A percentile compares a stretch with the other conserved stretches of the same genome.
phyloP scores from a whole-genome alignment of 2,888 invertebrate species.

The Cephus rjabovi region DNA sequence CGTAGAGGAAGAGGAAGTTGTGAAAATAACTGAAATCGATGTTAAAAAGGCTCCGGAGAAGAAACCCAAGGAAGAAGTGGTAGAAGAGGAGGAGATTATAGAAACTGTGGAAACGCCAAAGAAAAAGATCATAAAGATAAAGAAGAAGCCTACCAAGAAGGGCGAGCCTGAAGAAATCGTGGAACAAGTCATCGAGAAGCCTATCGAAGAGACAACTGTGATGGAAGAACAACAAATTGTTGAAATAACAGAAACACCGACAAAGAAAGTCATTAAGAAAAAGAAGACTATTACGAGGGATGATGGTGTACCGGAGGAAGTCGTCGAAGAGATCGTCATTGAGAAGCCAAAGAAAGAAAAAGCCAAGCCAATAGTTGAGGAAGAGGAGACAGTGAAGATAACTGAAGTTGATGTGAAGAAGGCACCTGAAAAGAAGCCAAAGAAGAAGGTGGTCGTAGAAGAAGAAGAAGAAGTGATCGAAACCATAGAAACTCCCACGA shows the following conservation, averaged over 20 bases:
- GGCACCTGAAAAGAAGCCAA: conserved; percentile 20
- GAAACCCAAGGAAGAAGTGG: conserved; percentile 22
- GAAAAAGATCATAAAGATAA: conserved; percentile 58
- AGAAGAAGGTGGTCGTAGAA: no score
- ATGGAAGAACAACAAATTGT: conserved; percentile 51
- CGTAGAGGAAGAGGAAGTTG: conserved; percentile 35
- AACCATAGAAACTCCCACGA: conserved; percentile 43
- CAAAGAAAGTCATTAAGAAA: conserved; percentile 35
- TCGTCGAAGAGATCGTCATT: conserved; percentile 39
- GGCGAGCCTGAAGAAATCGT: conserved; percentile 35
- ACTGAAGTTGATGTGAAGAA: conserved; percentile 38
- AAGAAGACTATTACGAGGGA: conserved; percentile 30
- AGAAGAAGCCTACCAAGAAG: conserved; percentile 36
- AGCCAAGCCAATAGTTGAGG: conserved; percentile 34
- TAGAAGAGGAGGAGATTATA: conserved; percentile 37
- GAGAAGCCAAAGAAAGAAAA: conserved; percentile 29
- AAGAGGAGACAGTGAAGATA: conserved; percentile 38
- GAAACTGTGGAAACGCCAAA: conserved; percentile 63
- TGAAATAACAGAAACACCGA: no score
- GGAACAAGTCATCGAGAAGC: conserved; percentile 40
- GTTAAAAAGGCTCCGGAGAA: conserved; percentile 22
- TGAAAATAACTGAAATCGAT: conserved; percentile 41
- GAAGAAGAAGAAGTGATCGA: conserved; percentile 16
- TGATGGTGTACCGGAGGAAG: conserved; percentile 39
- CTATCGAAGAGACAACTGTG: conserved; percentile 43